Evolutionary conservation across 2,113 vertebrate genomes (phyloP).

Genomic region (Pipra filicauda): DNA sequence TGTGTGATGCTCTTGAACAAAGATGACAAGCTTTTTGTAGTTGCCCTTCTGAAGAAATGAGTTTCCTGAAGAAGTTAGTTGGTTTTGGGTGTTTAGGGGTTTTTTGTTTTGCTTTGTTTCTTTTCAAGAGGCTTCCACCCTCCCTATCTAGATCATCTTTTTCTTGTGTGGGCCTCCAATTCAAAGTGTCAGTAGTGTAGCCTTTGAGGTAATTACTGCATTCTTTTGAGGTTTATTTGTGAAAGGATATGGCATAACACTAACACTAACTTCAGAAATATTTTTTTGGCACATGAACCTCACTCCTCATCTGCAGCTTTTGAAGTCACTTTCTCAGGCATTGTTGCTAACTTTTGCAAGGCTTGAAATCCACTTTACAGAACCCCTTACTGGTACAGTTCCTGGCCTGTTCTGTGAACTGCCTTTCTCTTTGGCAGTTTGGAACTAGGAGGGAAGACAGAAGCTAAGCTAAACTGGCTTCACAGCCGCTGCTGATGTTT

Average conservation of each 20-base stretch:
- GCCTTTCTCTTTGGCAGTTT: not conserved
- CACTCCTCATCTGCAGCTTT: not conserved
- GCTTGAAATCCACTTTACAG: not conserved
- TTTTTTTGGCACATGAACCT: not conserved
- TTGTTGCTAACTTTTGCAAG: not conserved
- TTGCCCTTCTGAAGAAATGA: not conserved
- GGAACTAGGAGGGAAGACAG: not conserved
- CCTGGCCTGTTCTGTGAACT: not conserved
- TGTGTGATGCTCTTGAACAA: not conserved
- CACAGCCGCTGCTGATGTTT: not conserved
- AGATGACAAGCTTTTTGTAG: not conserved
- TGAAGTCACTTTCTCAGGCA: not conserved
- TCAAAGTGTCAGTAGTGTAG: not conserved
- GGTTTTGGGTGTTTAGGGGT: not conserved
- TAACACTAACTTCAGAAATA: not conserved
- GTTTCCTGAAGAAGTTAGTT: not conserved
- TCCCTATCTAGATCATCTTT: not conserved
- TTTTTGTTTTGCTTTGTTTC: too few relatives aligned
- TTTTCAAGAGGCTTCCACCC: not conserved
- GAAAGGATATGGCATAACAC: not conserved
- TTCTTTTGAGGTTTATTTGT: not conserved
- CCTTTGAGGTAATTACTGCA: too few relatives aligned
- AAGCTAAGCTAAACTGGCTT: not conserved
- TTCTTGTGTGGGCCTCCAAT: not conserved
- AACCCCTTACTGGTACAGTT: not conserved